These are phyloP conservation scores for Sthenelais limicola DNA, from an alignment of 2,888 invertebrate species.

Conservation along the genomic window DNA sequence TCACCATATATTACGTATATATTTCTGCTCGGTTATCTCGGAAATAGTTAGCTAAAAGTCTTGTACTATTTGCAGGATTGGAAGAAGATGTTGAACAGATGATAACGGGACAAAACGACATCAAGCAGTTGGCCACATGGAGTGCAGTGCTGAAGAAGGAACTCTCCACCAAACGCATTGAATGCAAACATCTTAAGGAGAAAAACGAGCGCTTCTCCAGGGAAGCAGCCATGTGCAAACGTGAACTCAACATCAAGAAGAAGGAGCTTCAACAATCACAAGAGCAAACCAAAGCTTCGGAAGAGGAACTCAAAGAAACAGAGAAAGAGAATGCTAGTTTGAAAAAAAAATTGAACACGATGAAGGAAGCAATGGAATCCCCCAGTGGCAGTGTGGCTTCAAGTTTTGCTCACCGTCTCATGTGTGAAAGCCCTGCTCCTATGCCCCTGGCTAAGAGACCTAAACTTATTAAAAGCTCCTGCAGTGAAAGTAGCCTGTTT, in stretches of 20 bases:
- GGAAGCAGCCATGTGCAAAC: conserved; percentile 52
- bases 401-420: conserved; percentile 49
- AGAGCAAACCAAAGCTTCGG: conserved; percentile 57
- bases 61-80: conserved; percentile 54
- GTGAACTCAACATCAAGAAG: conserved; percentile 52
- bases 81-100: conserved; percentile 60
- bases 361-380: conserved; percentile 49
- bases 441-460: conserved; percentile 40
- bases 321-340: conserved; percentile 52
- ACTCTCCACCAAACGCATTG: conserved; percentile 59
- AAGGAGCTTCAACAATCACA: conserved; percentile 49
- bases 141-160: conserved; percentile 64
- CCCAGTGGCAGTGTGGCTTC: conserved; percentile 45
- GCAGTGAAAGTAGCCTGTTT: neutral
- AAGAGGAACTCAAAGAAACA: conserved; percentile 58
- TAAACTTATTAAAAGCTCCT: neutral
- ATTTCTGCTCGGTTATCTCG: neutral
- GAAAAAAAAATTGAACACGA: conserved; percentile 43
- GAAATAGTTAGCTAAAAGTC: neutral
- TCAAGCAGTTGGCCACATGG: conserved; percentile 59
- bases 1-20: neutral
- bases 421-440: conserved; percentile 52
- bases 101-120: conserved; percentile 55
- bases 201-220: conserved; percentile 56
- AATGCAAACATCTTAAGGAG: conserved; percentile 58